Percentiles rank a stretch among this genome's conserved stretches.
These are phyloP conservation scores for Crypturellus tataupa DNA, from an alignment of 2,797 vertebrate genomes.

Conservation along the genomic window DNA sequence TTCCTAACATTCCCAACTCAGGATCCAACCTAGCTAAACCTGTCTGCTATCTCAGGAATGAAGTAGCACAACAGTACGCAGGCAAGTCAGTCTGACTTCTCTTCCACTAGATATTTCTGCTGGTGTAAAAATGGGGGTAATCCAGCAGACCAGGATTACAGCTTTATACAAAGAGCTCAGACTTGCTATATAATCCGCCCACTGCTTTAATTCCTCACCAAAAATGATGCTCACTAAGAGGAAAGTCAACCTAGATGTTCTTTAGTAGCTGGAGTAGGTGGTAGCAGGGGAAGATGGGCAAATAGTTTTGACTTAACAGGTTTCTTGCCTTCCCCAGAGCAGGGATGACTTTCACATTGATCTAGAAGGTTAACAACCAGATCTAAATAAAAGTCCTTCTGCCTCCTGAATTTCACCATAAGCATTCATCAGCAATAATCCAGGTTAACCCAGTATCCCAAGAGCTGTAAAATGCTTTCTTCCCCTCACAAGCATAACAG, in stretches of 20 bases:
- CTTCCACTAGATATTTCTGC: not conserved
- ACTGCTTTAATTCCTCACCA: not conserved
- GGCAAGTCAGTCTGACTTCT: not conserved
- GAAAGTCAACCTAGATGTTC: not conserved
- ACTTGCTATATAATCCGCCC: not conserved
- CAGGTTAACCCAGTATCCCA: constrained; percentile 17
- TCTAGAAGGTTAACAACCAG: not conserved
- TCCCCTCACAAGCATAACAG: not conserved
- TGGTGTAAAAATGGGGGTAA: not conserved
- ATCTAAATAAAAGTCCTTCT: not conserved
- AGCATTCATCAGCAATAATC: constrained; percentile 4
- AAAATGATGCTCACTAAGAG: not conserved
- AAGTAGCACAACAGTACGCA: accelerated
- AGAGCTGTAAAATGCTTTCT: not conserved
- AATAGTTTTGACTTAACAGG: not conserved
- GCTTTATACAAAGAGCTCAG: not conserved
- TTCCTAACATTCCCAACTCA: not conserved
- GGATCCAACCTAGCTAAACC: not conserved
- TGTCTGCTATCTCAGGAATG: not conserved
- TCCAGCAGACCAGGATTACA: not conserved
- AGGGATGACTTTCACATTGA: not conserved
- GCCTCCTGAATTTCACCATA: not conserved
- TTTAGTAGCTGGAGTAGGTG: not conserved
- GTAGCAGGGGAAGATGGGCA: not conserved
- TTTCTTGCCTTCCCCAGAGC: not conserved